phyloP scores from a whole-genome alignment of 1,140 invertebrate genomes.

The Ips nitidus region DNA sequence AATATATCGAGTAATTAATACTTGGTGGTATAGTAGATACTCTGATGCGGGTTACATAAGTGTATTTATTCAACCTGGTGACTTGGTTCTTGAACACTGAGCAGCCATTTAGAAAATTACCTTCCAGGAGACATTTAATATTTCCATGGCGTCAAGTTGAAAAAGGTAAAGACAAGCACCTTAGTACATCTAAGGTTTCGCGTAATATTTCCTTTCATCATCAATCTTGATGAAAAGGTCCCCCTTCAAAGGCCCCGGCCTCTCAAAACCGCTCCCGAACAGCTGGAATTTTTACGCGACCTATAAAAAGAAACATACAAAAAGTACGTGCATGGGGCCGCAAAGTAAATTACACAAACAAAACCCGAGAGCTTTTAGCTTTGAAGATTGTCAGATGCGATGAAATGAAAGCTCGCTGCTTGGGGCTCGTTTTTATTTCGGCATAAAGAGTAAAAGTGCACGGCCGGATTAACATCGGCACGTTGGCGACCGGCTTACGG shows the following conservation, averaged over 20 bases:
- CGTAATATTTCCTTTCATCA: constrained; percentile 10
- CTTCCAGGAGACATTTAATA: too few relatives aligned
- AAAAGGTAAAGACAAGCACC: too few relatives aligned
- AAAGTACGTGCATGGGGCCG: constrained; percentile 26
- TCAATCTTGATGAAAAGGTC: neutral
- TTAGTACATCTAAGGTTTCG: neutral
- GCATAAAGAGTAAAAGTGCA: constrained; percentile 23
- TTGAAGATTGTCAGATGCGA: constrained; percentile 35
- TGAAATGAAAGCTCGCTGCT: constrained; percentile 25
- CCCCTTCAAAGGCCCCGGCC: neutral
- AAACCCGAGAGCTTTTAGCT: constrained; percentile 32
- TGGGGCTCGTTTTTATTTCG: constrained; percentile 20
- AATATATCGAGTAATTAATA: too few relatives aligned
- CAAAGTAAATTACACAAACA: constrained; percentile 32
- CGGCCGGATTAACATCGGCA: constrained; percentile 28
- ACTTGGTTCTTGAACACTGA: too few relatives aligned
- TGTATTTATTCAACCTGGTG: too few relatives aligned
- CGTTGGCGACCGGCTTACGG: constrained; percentile 7
- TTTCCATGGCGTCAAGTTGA: too few relatives aligned
- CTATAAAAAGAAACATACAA: constrained; percentile 27
- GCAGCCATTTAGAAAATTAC: too few relatives aligned
- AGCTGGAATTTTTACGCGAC: constrained; percentile 28
- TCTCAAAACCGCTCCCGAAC: constrained; percentile 22
- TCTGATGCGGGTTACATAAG: too few relatives aligned
- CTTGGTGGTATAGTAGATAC: too few relatives aligned